Conservation (phyloP, 2,113 vertebrate species). For the Elgaria multicarinata region DNA sequence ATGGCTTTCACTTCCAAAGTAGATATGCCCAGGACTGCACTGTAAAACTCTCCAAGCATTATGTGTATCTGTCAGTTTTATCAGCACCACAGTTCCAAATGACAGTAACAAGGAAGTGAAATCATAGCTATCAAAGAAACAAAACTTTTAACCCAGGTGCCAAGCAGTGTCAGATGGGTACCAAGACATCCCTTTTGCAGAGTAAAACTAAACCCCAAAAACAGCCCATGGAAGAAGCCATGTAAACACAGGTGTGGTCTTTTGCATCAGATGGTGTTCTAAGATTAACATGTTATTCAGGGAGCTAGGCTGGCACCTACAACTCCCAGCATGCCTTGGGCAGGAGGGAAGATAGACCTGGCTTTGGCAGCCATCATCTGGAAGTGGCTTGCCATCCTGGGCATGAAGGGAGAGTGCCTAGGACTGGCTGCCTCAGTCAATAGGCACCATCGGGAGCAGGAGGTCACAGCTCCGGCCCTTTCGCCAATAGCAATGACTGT, state of each 20-base stretch:
- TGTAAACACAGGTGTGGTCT: background rate
- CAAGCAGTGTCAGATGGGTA: constrained; percentile 15
- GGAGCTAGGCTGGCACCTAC: no score
- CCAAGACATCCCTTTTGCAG: background rate
- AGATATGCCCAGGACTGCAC: background rate
- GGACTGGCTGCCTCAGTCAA: no score
- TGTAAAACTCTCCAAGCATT: background rate
- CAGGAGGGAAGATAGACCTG: no score
- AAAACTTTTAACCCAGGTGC: background rate
- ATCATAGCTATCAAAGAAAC: background rate
- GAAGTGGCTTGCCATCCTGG: no score
- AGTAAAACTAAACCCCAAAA: background rate
- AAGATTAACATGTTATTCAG: no score
- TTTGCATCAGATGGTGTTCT: no score
- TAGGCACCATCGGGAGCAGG: no score
- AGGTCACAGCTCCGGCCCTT: no score
- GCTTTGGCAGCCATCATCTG: no score
- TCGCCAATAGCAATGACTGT: no score
- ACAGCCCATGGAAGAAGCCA: background rate
- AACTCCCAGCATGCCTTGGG: no score
- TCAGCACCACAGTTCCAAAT: background rate
- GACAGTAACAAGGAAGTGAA: constrained; percentile 6
- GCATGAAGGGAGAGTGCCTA: no score
- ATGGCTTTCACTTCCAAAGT: background rate
- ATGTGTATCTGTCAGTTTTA: background rate